A percentile compares a stretch with the other conserved stretches of the same genome.
Conservation (phyloP, 2,797 vertebrate species). For the Hypotaenidia okinawae region DNA sequence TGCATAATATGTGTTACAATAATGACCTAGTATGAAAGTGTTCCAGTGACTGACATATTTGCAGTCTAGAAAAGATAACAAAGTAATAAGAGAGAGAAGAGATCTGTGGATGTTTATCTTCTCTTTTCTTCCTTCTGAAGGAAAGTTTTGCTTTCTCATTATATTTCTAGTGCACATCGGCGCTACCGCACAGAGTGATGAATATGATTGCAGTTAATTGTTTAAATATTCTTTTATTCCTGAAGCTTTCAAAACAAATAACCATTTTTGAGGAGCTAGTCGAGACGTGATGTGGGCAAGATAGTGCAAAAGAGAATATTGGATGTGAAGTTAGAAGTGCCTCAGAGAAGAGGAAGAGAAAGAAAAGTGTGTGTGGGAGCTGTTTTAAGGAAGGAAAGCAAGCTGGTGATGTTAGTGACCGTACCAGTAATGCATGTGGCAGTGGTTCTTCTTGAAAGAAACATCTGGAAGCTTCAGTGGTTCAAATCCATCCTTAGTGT, state of each 20-base stretch:
- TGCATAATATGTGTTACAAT: conserved; percentile 1
- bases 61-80: conserved; percentile 29
- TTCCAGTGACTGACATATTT: conserved; percentile 23
- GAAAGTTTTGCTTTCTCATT: conserved; percentile 27
- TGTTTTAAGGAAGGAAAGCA: background rate
- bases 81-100: conserved; percentile 9
- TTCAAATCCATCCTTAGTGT: background rate
- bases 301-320: background rate
- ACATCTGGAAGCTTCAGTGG: background rate
- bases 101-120: conserved; percentile 19
- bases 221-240: conserved; percentile 44
- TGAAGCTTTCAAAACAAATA: conserved; percentile 22
- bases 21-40: conserved; percentile 42
- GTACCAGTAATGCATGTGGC: background rate
- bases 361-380: background rate
- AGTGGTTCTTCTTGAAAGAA: background rate
- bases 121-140: background rate
- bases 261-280: background rate
- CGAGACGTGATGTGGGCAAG: background rate
- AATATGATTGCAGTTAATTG: conserved; percentile 24
- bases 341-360: background rate
- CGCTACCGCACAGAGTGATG: background rate
- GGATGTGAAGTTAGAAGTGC: background rate
- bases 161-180: background rate
- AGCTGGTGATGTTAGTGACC: background rate